Conservation (phyloP, 2,113 vertebrate species). For the Amia ocellicauda region DNA sequence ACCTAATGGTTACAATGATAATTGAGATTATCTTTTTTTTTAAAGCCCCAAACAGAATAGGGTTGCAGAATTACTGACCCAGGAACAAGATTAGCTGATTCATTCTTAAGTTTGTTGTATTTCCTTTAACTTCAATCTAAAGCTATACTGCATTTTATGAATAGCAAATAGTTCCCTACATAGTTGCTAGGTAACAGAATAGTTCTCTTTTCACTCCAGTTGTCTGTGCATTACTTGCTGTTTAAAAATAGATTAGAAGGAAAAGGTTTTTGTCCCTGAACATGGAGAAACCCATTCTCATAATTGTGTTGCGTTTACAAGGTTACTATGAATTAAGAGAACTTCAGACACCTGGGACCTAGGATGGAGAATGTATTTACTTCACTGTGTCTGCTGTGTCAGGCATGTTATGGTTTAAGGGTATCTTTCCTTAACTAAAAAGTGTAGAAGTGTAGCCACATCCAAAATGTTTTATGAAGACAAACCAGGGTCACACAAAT, state of each 20-base stretch:
- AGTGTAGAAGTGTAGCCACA: too few relatives aligned
- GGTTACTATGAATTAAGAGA: too few relatives aligned
- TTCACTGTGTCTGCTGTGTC: too few relatives aligned
- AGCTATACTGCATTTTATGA: conserved; percentile 22
- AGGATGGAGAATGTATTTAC: too few relatives aligned
- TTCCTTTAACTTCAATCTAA: conserved; percentile 31
- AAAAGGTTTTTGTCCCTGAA: background rate
- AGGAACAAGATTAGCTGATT: background rate
- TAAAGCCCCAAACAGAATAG: too few relatives aligned
- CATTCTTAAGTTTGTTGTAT: background rate
- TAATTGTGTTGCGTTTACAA: background rate
- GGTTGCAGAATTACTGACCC: background rate
- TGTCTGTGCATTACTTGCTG: conserved; percentile 17
- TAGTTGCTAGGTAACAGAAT: conserved; percentile 82
- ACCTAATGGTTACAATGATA: too few relatives aligned
- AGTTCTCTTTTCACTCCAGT: conserved; percentile 41
- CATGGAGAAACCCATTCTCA: background rate
- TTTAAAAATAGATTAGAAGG: conserved; percentile 16
- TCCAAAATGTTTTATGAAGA: too few relatives aligned
- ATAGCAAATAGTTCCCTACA: conserved; percentile 55
- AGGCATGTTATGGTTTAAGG: too few relatives aligned
- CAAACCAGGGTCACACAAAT: too few relatives aligned
- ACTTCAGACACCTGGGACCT: too few relatives aligned
- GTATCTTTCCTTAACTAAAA: too few relatives aligned
- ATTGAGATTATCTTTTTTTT: too few relatives aligned